These are phyloP conservation scores for Andrena cerasifolii DNA, from an alignment of 1,140 invertebrate genomes.

Conservation along the genomic window DNA sequence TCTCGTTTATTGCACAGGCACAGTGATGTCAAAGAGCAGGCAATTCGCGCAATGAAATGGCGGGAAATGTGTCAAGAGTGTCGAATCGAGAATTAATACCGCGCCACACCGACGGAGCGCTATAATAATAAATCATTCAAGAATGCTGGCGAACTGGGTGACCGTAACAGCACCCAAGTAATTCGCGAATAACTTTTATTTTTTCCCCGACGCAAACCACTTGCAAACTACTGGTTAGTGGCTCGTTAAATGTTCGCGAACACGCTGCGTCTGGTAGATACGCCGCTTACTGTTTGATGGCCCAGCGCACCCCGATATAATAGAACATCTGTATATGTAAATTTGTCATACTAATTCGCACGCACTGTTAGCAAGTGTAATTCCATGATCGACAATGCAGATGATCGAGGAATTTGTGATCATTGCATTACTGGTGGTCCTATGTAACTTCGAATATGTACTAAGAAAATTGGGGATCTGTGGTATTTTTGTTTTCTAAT, in stretches of 20 bases:
- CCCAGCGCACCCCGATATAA: slow-evolving; percentile 2
- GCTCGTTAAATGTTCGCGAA: slow-evolving; percentile 40
- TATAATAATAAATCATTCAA: slow-evolving; percentile 18
- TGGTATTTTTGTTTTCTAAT: too few relatives aligned
- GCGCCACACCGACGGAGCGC: neutral
- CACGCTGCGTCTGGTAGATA: slow-evolving; percentile 18
- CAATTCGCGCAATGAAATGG: neutral
- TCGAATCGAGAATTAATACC: slow-evolving; percentile 2
- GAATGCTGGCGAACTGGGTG: neutral
- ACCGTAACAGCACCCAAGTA: slow-evolving; percentile 2
- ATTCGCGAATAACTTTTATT: slow-evolving; percentile 39
- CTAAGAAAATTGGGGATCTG: too few relatives aligned
- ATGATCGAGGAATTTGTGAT: neutral
- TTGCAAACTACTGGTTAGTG: slow-evolving; percentile 29
- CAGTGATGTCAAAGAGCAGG: neutral
- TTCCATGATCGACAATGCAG: neutral
- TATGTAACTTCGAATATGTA: too few relatives aligned
- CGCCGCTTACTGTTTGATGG: neutral
- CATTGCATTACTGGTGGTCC: neutral
- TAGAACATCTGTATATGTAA: neutral
- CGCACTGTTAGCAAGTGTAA: neutral
- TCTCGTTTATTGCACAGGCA: neutral
- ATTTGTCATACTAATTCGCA: neutral
- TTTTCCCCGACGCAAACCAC: slow-evolving; percentile 11
- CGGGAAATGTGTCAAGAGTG: neutral